These are phyloP conservation scores for Antheraea mylitta DNA, from an alignment of 1,140 invertebrate species.

Conservation along the genomic window DNA sequence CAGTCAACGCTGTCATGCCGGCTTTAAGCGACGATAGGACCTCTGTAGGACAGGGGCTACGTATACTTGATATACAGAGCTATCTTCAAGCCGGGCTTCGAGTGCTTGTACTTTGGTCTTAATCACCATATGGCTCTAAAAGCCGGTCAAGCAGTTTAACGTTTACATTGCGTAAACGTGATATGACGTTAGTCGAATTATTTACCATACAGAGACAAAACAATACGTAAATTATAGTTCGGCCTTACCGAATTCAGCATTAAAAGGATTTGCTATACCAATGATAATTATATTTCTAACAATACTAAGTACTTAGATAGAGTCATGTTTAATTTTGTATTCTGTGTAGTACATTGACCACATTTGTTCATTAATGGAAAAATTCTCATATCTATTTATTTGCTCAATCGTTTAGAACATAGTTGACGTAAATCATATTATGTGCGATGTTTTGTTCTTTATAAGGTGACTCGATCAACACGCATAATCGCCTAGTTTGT, in stretches of 20 bases:
- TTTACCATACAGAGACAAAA: not conserved
- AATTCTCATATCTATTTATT: constrained; percentile 8
- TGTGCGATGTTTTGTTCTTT: constrained; percentile 5
- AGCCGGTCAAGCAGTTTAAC: too few relatives aligned
- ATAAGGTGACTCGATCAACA: not conserved
- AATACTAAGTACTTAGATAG: not conserved
- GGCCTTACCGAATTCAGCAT: not conserved
- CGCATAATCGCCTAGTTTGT: not conserved
- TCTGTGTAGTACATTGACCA: not conserved
- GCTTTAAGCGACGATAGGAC: too few relatives aligned
- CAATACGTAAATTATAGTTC: not conserved
- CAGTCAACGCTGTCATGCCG: too few relatives aligned
- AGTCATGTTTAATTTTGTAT: not conserved
- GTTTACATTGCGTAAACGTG: too few relatives aligned
- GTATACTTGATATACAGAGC: too few relatives aligned
- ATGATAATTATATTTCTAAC: constrained; percentile 6
- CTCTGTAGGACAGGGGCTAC: too few relatives aligned
- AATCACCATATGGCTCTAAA: too few relatives aligned
- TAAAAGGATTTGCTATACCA: constrained; percentile 2
- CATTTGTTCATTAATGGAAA: constrained; percentile 16
- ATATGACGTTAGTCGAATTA: not conserved
- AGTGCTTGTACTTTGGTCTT: too few relatives aligned
- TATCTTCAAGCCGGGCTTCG: too few relatives aligned
- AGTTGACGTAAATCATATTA: constrained; percentile 8
- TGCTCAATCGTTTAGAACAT: constrained; percentile 5